Base-by-base conservation (phyloP, 2,113 vertebrate species). In the Athene noctua region DNA sequence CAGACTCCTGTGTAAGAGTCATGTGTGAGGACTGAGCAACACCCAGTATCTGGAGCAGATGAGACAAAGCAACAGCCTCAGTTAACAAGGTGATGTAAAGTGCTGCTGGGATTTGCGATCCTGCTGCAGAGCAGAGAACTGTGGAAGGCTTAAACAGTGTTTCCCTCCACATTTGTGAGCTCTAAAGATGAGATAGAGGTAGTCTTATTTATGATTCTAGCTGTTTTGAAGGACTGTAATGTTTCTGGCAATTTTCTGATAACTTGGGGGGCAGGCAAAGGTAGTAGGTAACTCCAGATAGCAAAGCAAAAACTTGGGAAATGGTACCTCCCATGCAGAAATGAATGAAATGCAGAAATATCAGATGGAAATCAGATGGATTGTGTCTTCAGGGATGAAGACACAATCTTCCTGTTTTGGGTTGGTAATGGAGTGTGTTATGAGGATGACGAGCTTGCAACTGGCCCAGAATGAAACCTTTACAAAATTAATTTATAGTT, bases 41-140 rank as follows among this genome's bases (percentile, higher is more conserved):
- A 0, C 32, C 15, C 0, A 0, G 11, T 10, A 0, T 3, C 32
- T 81, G 52, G 29, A 57, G 74, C 6, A 22, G 23, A 7, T 13
- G 59, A 49, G 71, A 17, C 30, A 40, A 40, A 80, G 58, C 66
- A 49, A 11, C 20, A 55, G 52, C 52, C 38, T n/a, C 2, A 0
- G 5, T 36, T 57, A n/a, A 14, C 3, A 6, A 13, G 54, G 32
- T 13, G 19, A 2, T 29, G 25, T 32, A 15, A 55, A 49, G 20
- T 5, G 19, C 78, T 54, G 34, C 65, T 79, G 55, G 63, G 68
- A 17, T 62, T 19, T 66, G 65, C 36, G 65, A 29, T 70, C 11
- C 67, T 46, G 36, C 40, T 77, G 66, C 23, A 22, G 55, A 61
- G 40, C 9, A 47, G 36, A 81, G 71, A 88, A 4, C 32, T 47